phyloP scores from a whole-genome alignment of 2,888 invertebrate genomes.

The Heliconius erato region DNA sequence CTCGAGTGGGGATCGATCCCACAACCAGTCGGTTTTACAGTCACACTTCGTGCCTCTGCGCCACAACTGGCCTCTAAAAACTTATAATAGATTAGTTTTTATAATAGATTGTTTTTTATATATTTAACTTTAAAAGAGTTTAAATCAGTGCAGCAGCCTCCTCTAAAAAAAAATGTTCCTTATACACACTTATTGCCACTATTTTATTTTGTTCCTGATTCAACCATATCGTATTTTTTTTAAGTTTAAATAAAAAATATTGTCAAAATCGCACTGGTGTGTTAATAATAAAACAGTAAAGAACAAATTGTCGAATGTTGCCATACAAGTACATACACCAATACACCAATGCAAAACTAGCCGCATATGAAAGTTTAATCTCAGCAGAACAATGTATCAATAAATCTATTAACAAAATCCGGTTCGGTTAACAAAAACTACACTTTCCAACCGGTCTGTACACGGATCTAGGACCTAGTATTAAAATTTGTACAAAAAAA shows the following conservation, averaged over 20 bases:
- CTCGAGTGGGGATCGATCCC: too few species aligned
- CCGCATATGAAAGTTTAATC: constrained; percentile 39
- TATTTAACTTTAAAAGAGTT: neutral
- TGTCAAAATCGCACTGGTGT: neutral
- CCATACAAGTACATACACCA: neutral
- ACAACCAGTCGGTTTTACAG: too few species aligned
- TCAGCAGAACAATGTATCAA: constrained; percentile 40
- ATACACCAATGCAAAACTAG: neutral
- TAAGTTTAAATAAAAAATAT: neutral
- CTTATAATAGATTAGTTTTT: neutral
- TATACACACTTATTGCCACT: too few species aligned
- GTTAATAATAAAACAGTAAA: neutral
- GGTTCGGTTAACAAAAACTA: constrained; percentile 75
- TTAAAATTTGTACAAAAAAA: constrained; percentile 10
- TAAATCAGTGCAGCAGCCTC: neutral
- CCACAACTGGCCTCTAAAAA: neutral
- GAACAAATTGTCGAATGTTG: neutral
- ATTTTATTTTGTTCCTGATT: neutral
- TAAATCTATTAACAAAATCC: constrained; percentile 67
- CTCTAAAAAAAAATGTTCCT: neutral
- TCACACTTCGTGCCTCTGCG: too few species aligned
- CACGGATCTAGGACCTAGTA: constrained; percentile 49
- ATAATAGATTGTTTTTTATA: neutral
- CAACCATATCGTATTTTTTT: neutral
- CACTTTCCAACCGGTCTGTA: constrained; percentile 80